These are phyloP conservation scores for Dicroscelio sp. DNA, from an alignment of 2,888 invertebrate species.

Conservation along the genomic window DNA sequence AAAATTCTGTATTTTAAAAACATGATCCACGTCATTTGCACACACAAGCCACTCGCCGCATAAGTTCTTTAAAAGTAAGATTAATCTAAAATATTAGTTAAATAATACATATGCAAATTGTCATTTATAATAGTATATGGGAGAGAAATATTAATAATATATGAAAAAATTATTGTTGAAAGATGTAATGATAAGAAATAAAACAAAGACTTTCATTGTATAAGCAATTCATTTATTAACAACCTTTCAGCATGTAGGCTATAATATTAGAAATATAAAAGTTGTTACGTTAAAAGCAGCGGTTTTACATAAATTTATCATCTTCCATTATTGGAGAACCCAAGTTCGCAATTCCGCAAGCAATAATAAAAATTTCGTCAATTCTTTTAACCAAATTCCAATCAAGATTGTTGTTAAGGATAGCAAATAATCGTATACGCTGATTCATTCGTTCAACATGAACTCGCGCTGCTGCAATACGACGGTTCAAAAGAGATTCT, in stretches of 20 bases:
- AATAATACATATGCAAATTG: background rate
- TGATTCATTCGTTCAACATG: slow-evolving; percentile 71
- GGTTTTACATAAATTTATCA: slow-evolving; percentile 45
- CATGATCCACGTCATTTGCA: slow-evolving; percentile 71
- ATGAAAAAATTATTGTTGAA: no score
- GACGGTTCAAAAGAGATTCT: slow-evolving; percentile 31
- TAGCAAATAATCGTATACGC: slow-evolving; percentile 40
- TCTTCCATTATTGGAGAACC: slow-evolving; percentile 44
- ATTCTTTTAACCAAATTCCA: slow-evolving; percentile 1
- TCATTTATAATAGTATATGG: background rate
- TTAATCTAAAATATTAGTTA: background rate
- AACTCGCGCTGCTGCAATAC: slow-evolving; percentile 66
- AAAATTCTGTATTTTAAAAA: slow-evolving; percentile 75
- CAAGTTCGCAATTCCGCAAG: slow-evolving; percentile 59
- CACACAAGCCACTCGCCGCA: no score
- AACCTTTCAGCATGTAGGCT: no score
- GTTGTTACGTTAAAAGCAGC: background rate
- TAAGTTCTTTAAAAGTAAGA: no score
- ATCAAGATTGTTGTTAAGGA: slow-evolving; percentile 41
- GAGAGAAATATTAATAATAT: no score
- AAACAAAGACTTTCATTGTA: no score
- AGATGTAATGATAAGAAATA: no score
- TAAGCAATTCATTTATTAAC: no score
- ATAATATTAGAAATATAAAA: no score
- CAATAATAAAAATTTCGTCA: slow-evolving; percentile 62